Base-by-base conservation (phyloP, 2,888 invertebrate genomes). In the Pristionchus maxplancki region DNA sequence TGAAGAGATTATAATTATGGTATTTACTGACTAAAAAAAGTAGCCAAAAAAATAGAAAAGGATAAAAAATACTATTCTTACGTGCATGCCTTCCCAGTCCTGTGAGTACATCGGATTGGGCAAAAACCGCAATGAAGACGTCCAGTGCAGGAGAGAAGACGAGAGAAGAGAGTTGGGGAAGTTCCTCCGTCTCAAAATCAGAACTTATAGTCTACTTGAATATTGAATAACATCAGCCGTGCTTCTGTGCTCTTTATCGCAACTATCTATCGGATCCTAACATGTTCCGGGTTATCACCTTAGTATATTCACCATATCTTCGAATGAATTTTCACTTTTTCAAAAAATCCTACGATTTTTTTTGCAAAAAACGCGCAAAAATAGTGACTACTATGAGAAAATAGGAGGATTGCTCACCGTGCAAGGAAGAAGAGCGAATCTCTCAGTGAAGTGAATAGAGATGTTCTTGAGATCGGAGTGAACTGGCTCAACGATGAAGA, bases 401-500 rank as follows among this genome's bases (percentile, higher is more conserved):
- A 64, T 31, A n/a, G 6, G 28, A 37, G 3, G 37, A 34, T 37
- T 37, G 48, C 11, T 40, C 28, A 85, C 86, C 48, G 24, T 50
- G 24, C 31, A 44, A 15, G 67, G 71, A 13, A 87, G 86, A 15
- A 87, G 71, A 20, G 71, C 67, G 31, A 87, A 50, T 50, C 86
- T 50, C 50, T 87, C 71, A 28, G 50, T 48, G 86, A 87, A 87
- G 34, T 87, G 86, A 13, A 87, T 44, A 1, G 86, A 67, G 86
- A 87, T 44, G 15, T 20, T 71, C 71, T 87, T 87, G 34, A 87
- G 86, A 31, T 87, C 86, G 6, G 13, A 3, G 31, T 67, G 86
- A 8, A 87, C 86, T 31, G 48, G 17, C 50, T 87, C 86, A 20
- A 87, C 86, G 13, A 87, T 71, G 71, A 87, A 87, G 86, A 87